Conservation (phyloP, 2,113 vertebrate genomes). For the Panurus biarmicus region DNA sequence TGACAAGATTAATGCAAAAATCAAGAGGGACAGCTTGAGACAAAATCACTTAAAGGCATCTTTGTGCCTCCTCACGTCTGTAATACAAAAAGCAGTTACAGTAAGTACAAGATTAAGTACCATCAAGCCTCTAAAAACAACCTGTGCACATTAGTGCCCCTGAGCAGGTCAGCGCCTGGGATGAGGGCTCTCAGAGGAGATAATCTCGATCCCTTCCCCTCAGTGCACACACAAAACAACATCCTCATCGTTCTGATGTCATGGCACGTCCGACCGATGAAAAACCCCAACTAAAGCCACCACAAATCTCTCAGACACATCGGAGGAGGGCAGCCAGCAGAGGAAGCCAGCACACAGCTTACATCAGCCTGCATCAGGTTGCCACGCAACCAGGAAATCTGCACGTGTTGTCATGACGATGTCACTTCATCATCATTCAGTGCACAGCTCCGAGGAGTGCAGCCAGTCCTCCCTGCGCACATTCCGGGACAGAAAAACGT, state of each 20-base stretch:
- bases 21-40: background rate
- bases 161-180: background rate
- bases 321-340: background rate
- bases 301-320: conserved; percentile 44
- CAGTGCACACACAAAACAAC: background rate
- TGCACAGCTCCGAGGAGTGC: background rate
- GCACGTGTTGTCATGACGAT: conserved; percentile 84
- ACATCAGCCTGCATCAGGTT: conserved; percentile 77
- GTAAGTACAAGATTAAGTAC: background rate
- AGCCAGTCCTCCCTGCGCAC: background rate
- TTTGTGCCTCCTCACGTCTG: background rate
- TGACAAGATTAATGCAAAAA: background rate
- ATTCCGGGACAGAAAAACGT: background rate
- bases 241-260: background rate
- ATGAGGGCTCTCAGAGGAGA: background rate
- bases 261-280: background rate
- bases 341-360: conserved; percentile 67
- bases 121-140: background rate
- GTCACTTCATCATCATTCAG: conserved; percentile 75
- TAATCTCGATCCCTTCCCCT: background rate
- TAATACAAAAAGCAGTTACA: background rate
- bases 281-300: background rate
- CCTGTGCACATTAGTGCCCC: background rate
- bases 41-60: background rate
- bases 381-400: conserved; percentile 75